Evolutionary conservation across 2,888 invertebrate genomes (phyloP), one percentile per base, ranked within the genome.

Genomic region (Andrena bicolor): DNA sequence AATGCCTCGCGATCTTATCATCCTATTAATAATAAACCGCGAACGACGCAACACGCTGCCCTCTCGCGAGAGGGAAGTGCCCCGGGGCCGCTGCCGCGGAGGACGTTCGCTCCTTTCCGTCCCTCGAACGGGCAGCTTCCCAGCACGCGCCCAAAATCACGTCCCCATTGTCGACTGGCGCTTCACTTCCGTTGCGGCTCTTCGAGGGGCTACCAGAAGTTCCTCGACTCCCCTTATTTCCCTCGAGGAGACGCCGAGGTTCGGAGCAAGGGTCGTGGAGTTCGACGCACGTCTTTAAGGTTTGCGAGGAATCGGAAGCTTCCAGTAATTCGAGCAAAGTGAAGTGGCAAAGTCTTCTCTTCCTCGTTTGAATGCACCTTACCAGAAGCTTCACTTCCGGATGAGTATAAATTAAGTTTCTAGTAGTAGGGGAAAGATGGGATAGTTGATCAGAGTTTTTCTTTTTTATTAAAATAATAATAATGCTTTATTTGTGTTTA

Each of bases 1-100:
- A 89, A 90, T 87, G 89, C 80, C 83, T 79, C 81, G 73, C 86
- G 89, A 90, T 90, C 86, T 90, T 91, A 91, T 90, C 88, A 86
- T 86, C 84, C 84, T 84, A 90, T 91, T 90, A 91, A 91, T 90
- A 90, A 91, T 89, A 89, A 90, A 81, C 78, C 84, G 83, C 86
- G 84, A 88, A 87, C 81, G 85, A 73, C 78, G 78, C 81, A 77
- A 76, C 82, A 77, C 76, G 72, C 60, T 51, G 66, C 76, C 51
- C 74, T 70, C 58, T 70, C 58, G 68, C 79, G 66, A 56, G 81
- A 72, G 72, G 73, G 73, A 77, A 74, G 83, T 76, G 79, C 49
- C 49, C 66, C 61, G 51, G 48, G 60, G 74, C 41, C 48, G 58
- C 4, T 41, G 6, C 56, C 56, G 56, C 26, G 10, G 35, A 20